Evolutionary conservation across 2,113 vertebrate genomes (phyloP).

Genomic region (Ctenodactylus gundi): DNA sequence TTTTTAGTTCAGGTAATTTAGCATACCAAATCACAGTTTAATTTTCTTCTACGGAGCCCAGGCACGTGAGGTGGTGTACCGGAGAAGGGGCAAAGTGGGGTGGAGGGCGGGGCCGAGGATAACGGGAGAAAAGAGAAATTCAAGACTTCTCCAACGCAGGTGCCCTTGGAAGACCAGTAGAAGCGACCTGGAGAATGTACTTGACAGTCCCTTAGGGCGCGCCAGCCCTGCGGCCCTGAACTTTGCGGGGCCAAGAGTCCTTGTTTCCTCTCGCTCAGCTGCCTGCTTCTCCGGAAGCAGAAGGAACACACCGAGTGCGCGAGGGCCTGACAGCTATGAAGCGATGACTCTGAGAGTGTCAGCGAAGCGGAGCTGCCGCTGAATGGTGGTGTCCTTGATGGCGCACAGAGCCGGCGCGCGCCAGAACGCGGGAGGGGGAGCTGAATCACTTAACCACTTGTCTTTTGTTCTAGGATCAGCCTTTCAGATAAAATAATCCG

Average conservation of each 20-base stretch:
- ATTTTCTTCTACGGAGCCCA: slow-evolving; percentile 56
- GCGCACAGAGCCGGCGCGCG: fast-evolving
- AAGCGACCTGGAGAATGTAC: not conserved
- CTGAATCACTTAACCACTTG: not conserved
- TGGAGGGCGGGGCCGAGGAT: slow-evolving; percentile 4
- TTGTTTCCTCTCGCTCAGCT: not conserved
- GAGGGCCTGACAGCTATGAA: not conserved
- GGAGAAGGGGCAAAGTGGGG: not conserved
- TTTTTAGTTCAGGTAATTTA: slow-evolving; percentile 77
- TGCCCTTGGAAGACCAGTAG: slow-evolving; percentile 42
- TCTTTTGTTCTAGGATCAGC: slow-evolving; percentile 40
- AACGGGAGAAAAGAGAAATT: not conserved
- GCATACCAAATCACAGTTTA: slow-evolving; percentile 73
- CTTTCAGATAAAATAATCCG: slow-evolving; percentile 25
- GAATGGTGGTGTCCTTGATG: not conserved
- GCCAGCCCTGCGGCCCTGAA: not conserved
- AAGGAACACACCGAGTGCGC: not conserved
- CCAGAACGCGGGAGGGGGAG: not conserved
- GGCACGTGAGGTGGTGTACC: not conserved
- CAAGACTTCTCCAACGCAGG: not conserved
- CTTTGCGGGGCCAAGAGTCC: not conserved
- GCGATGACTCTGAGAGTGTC: not conserved
- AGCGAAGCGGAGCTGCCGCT: not conserved
- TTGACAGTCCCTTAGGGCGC: not conserved
- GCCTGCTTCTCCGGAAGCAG: not conserved